Evolutionary conservation across 2,888 invertebrate genomes (phyloP), one percentile per base, ranked within the genome.

Genomic region (Melinaea menophilus): DNA sequence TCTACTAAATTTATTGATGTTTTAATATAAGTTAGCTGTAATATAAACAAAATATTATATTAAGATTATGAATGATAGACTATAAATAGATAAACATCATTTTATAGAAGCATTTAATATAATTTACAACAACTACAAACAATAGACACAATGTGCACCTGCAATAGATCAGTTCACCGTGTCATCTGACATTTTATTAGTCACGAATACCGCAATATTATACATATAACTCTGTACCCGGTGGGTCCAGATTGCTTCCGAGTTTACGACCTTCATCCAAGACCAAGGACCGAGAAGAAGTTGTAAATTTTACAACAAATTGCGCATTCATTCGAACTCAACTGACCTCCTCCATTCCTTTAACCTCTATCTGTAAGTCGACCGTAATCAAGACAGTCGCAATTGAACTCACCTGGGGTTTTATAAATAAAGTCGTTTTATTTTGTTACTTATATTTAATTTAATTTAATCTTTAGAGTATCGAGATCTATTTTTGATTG

Each of bases 301-400:
- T 88, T 88, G 88, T 89, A 89, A 89, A 88, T 88, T 89, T 85
- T 81, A 81, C 81, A 73, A 79, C 83, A 84, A 88, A 89, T 87
- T 82, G 85, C 79, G 80, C 85, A 81, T 86, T 88, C 86, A 85
- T 88, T 84, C 86, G 81, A 80, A 88, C 83, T 65, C 79, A 72
- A 81, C 82, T 88, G 86, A 87, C 87, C 88, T 80, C 81, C 62
- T 62, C 67, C 60, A 80, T 79, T 76, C 75, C 75, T 76, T 79
- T 79, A 46, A 41, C 41, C 61, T 54, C 45, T 73, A 74, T 73
- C 77, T 73, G 78, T 84, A 80, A 81, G 83, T 79, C 76, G 74
- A 73, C 77, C 75, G 31, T 4, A 51, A 51, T 51, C 31, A 9
- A 51, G 76, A 66, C 71, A 57, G 70, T 70, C 75, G 75, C 80